phyloP scores from a whole-genome alignment of 2,797 vertebrate species.

The Lacerta viridis region DNA sequence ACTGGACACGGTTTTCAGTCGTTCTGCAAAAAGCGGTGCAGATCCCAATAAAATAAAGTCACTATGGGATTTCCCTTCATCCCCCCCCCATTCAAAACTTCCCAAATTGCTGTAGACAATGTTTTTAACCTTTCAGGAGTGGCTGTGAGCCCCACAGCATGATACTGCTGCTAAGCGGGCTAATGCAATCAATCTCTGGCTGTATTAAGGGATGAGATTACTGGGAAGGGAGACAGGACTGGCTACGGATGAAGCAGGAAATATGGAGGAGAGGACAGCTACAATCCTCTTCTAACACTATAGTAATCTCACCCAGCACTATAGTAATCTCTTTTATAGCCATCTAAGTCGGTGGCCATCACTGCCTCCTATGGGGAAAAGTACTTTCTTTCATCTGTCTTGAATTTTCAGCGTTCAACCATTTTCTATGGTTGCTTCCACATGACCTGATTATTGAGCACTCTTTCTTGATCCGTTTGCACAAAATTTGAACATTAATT shows the following conservation, averaged over 20 bases:
- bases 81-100: neutral
- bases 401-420: too few species aligned
- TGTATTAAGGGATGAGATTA: neutral
- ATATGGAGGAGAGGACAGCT: neutral
- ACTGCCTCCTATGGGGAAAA: too few species aligned
- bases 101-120: neutral
- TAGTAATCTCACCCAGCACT: neutral
- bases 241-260: neutral
- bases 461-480: too few species aligned
- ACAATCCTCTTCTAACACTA: neutral
- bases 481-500: too few species aligned
- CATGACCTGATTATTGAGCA: too few species aligned
- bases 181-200: neutral
- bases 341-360: too few species aligned
- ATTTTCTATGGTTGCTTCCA: too few species aligned
- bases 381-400: too few species aligned
- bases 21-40: neutral
- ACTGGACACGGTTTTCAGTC: constrained; percentile 18
- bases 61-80: too few species aligned
- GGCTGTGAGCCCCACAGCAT: neutral
- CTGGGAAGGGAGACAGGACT: neutral
- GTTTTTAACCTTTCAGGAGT: neutral
- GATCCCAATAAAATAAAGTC: constrained; percentile 8
- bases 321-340: too few species aligned
- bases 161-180: neutral